These are phyloP conservation scores for Ophion obscuratus DNA, from an alignment of 2,888 invertebrate species.

Conservation along the genomic window DNA sequence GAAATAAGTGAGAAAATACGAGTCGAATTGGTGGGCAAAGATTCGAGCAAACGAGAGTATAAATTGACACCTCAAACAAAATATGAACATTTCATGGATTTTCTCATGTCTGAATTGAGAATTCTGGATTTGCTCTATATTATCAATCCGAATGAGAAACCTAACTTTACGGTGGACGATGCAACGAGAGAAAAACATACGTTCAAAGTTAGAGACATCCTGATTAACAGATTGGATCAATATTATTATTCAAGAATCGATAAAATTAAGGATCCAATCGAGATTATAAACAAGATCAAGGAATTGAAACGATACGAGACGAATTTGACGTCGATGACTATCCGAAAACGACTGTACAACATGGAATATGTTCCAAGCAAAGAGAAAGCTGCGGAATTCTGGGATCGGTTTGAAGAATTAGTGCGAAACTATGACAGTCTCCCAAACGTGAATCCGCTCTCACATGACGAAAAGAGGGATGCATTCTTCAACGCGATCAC, in stretches of 20 bases:
- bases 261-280: constrained; percentile 60
- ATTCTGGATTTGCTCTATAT: constrained; percentile 65
- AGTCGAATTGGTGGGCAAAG: constrained; percentile 61
- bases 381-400: constrained; percentile 62
- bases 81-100: constrained; percentile 66
- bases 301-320: constrained; percentile 66
- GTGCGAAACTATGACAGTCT: constrained; percentile 62
- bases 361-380: constrained; percentile 55
- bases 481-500: constrained; percentile 62
- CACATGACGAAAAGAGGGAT: constrained; percentile 66
- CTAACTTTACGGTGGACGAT: constrained; percentile 52
- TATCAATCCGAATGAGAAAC: constrained; percentile 55
- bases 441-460: constrained; percentile 50
- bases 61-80: constrained; percentile 59
- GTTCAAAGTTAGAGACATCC: constrained; percentile 67
- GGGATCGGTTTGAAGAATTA: constrained; percentile 64
- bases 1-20: constrained; percentile 61
- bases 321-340: constrained; percentile 59
- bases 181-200: constrained; percentile 60
- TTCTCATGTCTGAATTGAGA: constrained; percentile 65
- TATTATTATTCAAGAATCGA: constrained; percentile 64
- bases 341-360: constrained; percentile 61
- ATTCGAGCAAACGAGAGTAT: constrained; percentile 62
- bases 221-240: constrained; percentile 67
- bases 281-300: constrained; percentile 61